Percentiles rank a stretch among this genome's conserved stretches.
Evolutionary conservation across 2,888 invertebrate species (phyloP).

Genomic region (Lithophane ornitopus): DNA sequence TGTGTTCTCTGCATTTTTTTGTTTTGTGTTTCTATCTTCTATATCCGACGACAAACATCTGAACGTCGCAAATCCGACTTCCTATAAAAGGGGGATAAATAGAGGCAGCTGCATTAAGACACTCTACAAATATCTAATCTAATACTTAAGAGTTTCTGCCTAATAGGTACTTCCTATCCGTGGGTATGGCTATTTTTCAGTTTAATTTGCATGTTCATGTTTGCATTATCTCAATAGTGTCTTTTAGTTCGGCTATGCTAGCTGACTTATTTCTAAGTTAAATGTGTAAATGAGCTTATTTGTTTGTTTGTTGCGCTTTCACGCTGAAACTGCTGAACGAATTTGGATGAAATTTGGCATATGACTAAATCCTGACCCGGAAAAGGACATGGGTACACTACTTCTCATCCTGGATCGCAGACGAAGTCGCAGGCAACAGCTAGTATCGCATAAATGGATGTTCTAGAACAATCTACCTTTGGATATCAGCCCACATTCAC

Average conservation of each 20-base stretch:
- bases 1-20: slow-evolving; percentile 11
- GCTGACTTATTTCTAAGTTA: no score
- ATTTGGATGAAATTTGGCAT: no score
- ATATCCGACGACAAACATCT: neutral
- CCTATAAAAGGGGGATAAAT: neutral
- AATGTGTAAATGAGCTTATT: no score
- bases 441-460: neutral
- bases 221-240: neutral
- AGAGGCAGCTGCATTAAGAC: neutral
- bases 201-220: neutral
- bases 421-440: no score
- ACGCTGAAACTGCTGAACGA: no score
- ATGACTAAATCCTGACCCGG: no score
- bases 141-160: neutral
- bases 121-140: neutral
- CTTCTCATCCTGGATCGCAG: no score
- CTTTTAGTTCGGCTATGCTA: neutral
- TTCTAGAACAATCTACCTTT: slow-evolving; percentile 29
- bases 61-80: neutral
- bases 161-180: no score
- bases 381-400: no score
- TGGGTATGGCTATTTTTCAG: neutral
- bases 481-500: slow-evolving; percentile 49
- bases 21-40: neutral
- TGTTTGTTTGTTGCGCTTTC: no score